Evolutionary conservation across 2,113 vertebrate genomes (phyloP), one percentile per base, ranked within the genome.

Genomic region (Phycodurus eques): DNA sequence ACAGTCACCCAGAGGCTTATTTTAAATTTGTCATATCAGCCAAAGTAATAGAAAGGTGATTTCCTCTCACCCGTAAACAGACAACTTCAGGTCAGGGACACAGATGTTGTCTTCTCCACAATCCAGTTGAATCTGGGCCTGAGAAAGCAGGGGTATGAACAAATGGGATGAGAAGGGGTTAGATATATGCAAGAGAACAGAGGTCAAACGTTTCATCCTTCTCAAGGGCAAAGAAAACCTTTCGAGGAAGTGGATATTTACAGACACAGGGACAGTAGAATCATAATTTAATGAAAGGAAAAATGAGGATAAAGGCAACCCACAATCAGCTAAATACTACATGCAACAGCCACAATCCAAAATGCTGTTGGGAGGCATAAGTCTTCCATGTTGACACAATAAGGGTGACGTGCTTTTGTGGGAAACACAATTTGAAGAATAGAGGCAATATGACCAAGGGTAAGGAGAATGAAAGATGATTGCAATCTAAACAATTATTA

Each of bases 81-180:
- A 88, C 71, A 95, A 91, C 73, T 94, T 91, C 2, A 96, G 90
- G 82, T 95, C 93, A 20, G 95, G 95, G 39, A 96, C 94, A 68
- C 95, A 96, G 87, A 96, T 91, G 78, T 96, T 96, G 89, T 96
- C 94, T 44, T 95, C 94, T 8, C 94, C 94, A 15, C 95, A 96
- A 73, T 95, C 95, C 8, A 96, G 92, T 76, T 94, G 87, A 79
- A 96, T 96, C 78, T 95, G 93, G 66, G 92, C 94, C 95, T 96
- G 82, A 53, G 49, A 68, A 76, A 53, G 59, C 13, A 51, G 43
- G 1, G 6, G 68, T 61, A 73, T 72, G 57, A 76, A 81, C 12
- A 46, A 39, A 56, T 61, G 63, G 63, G 74, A 70, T 74, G 43
- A 56, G 65, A 70, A 59, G 75, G 22, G 46, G 43, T 57, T 67